Percentiles rank a stretch among this genome's conserved stretches.
These are phyloP conservation scores for Drosophila lowei DNA, from an alignment of 1,140 invertebrate species.

Conservation along the genomic window DNA sequence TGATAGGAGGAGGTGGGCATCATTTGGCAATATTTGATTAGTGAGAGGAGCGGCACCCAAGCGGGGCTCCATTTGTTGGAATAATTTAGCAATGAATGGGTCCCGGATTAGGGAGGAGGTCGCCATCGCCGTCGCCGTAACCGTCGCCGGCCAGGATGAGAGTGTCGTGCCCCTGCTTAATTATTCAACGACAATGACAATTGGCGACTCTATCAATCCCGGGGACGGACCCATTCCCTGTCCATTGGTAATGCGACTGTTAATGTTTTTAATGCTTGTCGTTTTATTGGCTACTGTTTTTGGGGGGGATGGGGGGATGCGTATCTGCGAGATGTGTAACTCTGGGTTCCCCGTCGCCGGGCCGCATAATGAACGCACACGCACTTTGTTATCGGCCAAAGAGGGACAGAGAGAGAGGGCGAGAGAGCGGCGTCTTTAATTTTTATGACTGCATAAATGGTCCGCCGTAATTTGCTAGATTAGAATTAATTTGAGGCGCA, in stretches of 20 bases:
- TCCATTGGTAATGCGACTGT: slow-evolving; percentile 71
- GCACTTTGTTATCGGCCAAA: slow-evolving; percentile 57
- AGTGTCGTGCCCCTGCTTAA: slow-evolving; percentile 45
- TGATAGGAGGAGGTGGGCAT: slow-evolving; percentile 1
- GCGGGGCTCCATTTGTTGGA: slow-evolving; percentile 33
- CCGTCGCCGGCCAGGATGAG: too few species aligned
- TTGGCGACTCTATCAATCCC: slow-evolving; percentile 49
- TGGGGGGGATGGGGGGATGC: slow-evolving; percentile 23
- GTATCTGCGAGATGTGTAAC: slow-evolving; percentile 55
- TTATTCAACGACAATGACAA: slow-evolving; percentile 63
- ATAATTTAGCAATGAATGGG: slow-evolving; percentile 59
- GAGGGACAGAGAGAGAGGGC: neutral
- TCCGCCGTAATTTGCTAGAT: slow-evolving; percentile 76
- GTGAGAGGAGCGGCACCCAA: slow-evolving; percentile 20
- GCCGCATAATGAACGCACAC: slow-evolving; percentile 64
- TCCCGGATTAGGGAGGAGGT: slow-evolving; percentile 5
- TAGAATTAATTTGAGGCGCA: slow-evolving; percentile 73
- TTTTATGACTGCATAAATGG: slow-evolving; percentile 78
- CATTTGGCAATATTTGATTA: slow-evolving; percentile 46
- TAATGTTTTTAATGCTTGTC: slow-evolving; percentile 73
- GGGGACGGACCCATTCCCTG: slow-evolving; percentile 18
- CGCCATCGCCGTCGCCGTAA: too few species aligned
- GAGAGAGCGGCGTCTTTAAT: slow-evolving; percentile 63
- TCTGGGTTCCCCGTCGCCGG: slow-evolving; percentile 18
- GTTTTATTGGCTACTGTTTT: slow-evolving; percentile 67